phyloP scores from a whole-genome alignment of 1,140 invertebrate species.

The Battus philenor region DNA sequence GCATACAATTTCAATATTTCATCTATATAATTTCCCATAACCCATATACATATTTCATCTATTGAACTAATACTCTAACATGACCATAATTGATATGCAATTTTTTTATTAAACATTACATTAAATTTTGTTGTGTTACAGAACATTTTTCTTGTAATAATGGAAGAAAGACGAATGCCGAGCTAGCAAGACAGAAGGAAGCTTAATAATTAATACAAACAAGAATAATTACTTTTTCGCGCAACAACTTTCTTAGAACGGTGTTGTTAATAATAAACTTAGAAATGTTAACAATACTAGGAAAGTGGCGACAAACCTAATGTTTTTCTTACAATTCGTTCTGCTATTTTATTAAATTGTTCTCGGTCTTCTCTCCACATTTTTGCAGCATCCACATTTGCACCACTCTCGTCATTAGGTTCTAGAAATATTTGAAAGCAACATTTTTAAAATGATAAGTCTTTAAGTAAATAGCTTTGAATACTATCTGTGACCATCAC shows the following conservation, averaged over 20 bases:
- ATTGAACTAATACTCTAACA: too few relatives aligned
- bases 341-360: slow-evolving; percentile 96
- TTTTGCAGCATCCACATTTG: slow-evolving; percentile 99
- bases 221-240: neutral
- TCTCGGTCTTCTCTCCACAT: slow-evolving; percentile 98
- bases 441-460: too few relatives aligned
- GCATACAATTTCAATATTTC: neutral
- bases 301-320: slow-evolving; percentile 72
- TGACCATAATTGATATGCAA: too few relatives aligned
- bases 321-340: slow-evolving; percentile 94
- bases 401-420: slow-evolving; percentile 99
- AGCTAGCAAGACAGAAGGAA: neutral
- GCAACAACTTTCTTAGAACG: neutral
- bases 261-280: neutral
- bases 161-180: neutral
- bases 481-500: too few relatives aligned
- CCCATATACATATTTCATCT: too few relatives aligned
- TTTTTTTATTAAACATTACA: too few relatives aligned
- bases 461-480: too few relatives aligned
- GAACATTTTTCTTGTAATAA: neutral
- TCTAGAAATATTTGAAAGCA: too few relatives aligned
- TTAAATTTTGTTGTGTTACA: too few relatives aligned
- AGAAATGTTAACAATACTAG: neutral
- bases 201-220: neutral
- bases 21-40: too few relatives aligned